Base-by-base conservation (phyloP, 2,797 vertebrate genomes). In the Helostoma temminkii region DNA sequence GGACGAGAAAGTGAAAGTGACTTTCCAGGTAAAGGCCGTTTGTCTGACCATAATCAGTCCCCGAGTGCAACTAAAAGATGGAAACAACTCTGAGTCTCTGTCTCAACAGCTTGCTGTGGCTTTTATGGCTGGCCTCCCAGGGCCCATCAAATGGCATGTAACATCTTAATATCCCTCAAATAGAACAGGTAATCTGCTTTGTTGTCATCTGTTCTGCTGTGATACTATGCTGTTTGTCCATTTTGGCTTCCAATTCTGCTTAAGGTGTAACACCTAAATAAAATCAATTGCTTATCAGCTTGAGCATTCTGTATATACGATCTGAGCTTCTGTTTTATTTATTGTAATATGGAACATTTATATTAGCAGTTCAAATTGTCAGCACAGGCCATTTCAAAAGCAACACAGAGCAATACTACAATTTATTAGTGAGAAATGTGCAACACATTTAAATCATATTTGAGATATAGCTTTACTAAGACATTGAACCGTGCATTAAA, bases 111-210 rank as follows among this genome's bases (percentile, higher is more conserved):
- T 91, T 91, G 89, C 85, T 71, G 84, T 85, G 87, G 88, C 82
- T 92, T 91, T 93, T 92, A 91, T 43, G 79, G 86, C 34, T 8
- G 74, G 86, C 88, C 88, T 91, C 88, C 50, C 77, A 83, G 87
- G 90, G 87, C 87, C 80, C 68, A 81, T 81, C 69, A 36, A 75
- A 73, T 52, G 68, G 64, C 80, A 74, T 88, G 89, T 88, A 87
- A 88, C 71, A 46, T 89, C 85, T 90, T 91, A 91, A 92, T 92
- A 90, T 77, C 81, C 86, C 90, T 90, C 83, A 87, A 90, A 92
- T 78, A 90, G 82, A 91, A 87, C 79, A 83, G 82, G 82, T 92
- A 87, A 92, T 92, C 87, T 90, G 84, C 84, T 84, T 77, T 82
- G 87, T 84, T 88, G 86, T 84, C 72, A 49, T 76, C 75, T 47